Evolutionary conservation across 1,140 invertebrate species (phyloP).

Genomic region (Brachionus koreanus): DNA sequence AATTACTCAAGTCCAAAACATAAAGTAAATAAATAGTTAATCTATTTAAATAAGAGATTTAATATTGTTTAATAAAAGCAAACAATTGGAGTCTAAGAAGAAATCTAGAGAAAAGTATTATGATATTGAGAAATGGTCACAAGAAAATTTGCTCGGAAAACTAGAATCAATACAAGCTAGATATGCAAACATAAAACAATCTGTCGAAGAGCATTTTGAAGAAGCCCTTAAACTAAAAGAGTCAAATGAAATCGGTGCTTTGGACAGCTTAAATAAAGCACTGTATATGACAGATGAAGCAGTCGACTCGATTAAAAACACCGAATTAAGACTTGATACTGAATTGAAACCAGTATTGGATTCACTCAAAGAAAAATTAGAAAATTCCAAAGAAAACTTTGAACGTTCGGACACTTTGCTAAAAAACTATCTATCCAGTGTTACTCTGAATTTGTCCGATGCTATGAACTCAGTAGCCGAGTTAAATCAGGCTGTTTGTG

Average conservation of each 20-base stretch:
- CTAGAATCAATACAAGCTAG: background rate
- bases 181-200: background rate
- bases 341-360: constrained; percentile 5
- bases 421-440: background rate
- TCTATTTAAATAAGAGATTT: constrained; percentile 32
- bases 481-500: constrained; percentile 38
- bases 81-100: constrained; percentile 38
- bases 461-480: background rate
- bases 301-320: background rate
- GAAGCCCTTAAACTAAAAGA: constrained; percentile 23
- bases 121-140: constrained; percentile 36
- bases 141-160: background rate
- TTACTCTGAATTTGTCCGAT: background rate
- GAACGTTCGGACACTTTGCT: background rate
- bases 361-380: constrained; percentile 3
- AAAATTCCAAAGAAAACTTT: constrained; percentile 31
- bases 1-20: constrained; percentile 61
- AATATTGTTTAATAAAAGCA: constrained; percentile 36
- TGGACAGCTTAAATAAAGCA: constrained; percentile 37
- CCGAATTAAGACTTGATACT: background rate
- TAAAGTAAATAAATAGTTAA: constrained; percentile 58
- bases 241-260: constrained; percentile 21
- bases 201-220: background rate
- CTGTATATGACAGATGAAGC: background rate
- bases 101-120: constrained; percentile 32